Conservation (phyloP, 2,113 vertebrate species). For the Sminthopsis crassicaudata region DNA sequence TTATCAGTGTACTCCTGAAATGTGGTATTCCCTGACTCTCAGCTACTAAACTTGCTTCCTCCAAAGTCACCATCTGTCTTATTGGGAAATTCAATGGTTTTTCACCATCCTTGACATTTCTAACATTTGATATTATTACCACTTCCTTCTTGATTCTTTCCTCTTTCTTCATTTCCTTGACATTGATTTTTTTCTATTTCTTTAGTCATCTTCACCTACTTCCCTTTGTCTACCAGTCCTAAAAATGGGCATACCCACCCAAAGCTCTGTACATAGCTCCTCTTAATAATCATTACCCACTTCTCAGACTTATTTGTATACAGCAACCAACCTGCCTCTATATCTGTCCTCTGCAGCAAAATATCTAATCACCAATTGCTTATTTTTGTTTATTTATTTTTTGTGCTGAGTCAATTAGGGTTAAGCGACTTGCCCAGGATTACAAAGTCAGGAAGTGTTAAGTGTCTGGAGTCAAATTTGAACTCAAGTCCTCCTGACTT, state of each 20-base stretch:
- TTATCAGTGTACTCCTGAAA: neutral
- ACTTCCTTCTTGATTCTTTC: neutral
- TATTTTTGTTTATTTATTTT: neutral
- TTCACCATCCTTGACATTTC: neutral
- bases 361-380: neutral
- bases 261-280: neutral
- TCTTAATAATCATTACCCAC: neutral
- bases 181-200: neutral
- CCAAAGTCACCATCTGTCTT: too few relatives aligned
- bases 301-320: neutral
- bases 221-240: neutral
- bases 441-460: too few relatives aligned
- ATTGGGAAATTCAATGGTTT: too few relatives aligned
- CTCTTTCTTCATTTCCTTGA: neutral
- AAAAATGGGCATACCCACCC: neutral
- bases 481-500: too few relatives aligned
- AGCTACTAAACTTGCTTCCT: neutral
- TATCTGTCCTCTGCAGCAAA: neutral
- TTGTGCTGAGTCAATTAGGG: too few relatives aligned
- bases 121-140: neutral
- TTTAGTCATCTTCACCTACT: neutral
- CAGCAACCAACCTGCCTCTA: neutral
- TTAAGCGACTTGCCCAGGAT: too few relatives aligned
- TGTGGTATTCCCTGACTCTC: neutral
- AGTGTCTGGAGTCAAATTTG: too few relatives aligned